A percentile compares a stretch with the other conserved stretches of the same genome.
Conservation (phyloP, 2,888 invertebrate species). For the Leptopilina syphax region DNA sequence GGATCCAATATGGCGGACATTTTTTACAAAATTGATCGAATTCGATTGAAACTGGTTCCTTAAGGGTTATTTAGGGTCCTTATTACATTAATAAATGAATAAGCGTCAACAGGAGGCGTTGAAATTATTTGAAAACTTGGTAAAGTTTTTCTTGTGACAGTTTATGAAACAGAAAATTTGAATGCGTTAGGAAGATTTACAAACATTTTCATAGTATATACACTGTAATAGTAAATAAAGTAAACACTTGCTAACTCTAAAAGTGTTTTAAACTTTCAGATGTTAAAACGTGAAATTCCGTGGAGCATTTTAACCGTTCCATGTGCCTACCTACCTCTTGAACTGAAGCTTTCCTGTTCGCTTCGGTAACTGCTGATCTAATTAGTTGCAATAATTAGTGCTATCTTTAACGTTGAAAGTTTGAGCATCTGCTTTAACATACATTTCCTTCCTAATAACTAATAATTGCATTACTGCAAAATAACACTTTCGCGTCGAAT, state of each 20-base stretch:
- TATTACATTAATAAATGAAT: too few relatives aligned
- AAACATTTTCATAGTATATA: not conserved
- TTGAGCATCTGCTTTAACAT: constrained; percentile 38
- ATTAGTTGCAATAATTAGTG: constrained; percentile 56
- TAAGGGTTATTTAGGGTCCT: too few relatives aligned
- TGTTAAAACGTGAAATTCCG: constrained; percentile 10
- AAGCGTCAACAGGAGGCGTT: too few relatives aligned
- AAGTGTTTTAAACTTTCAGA: constrained; percentile 31
- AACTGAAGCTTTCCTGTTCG: constrained; percentile 8
- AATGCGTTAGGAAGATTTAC: not conserved
- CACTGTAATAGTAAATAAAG: constrained; percentile 11
- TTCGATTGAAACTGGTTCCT: too few relatives aligned
- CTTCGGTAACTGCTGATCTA: constrained; percentile 50
- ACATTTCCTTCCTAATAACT: constrained; percentile 8
- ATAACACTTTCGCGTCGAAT: not conserved
- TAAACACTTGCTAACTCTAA: not conserved
- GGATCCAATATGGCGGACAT: too few relatives aligned
- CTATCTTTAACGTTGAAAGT: constrained; percentile 51
- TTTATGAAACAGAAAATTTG: too few relatives aligned
- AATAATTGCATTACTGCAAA: not conserved
- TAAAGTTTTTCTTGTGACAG: too few relatives aligned
- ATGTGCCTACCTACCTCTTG: constrained; percentile 13
- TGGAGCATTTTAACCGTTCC: constrained; percentile 5
- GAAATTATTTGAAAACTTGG: too few relatives aligned
- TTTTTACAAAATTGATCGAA: too few relatives aligned